Percentiles rank a stretch among this genome's conserved stretches.
phyloP scores from a whole-genome alignment of 1,140 invertebrate genomes.

The Caenorhabditis latens region DNA sequence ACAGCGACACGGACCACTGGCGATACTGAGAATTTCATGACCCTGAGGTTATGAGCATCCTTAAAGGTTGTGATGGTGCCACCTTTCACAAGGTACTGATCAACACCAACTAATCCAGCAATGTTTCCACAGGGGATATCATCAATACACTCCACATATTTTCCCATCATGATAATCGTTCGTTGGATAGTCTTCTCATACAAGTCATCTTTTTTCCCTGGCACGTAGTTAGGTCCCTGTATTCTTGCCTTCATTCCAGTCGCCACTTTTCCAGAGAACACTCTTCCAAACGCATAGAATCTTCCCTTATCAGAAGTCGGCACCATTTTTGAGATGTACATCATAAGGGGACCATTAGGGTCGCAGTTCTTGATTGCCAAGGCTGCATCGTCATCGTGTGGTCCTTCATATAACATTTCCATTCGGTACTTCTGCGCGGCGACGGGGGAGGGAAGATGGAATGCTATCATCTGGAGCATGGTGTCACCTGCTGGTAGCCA shows the following conservation, averaged over 20 bases:
- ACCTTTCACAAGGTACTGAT: conserved; percentile 99
- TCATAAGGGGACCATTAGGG: conserved; percentile 96
- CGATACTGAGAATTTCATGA: conserved; percentile 91
- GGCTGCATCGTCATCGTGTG: conserved; percentile 95
- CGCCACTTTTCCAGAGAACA: conserved; percentile 93
- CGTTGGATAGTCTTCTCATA: conserved; percentile 97
- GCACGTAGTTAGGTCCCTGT: conserved; percentile 96
- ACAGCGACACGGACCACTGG: conserved; percentile 99
- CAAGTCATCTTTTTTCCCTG: conserved; percentile 98
- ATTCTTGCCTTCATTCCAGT: conserved; percentile 96
- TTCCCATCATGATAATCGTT: conserved; percentile 97
- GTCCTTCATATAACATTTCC: conserved; percentile 98
- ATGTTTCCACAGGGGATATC: conserved; percentile 99
- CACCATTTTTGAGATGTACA: conserved; percentile 99
- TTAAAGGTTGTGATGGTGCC: conserved; percentile 99
- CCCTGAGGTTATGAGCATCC: conserved; percentile 97
- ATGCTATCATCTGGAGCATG: conserved; percentile 99
- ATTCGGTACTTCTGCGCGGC: conserved; percentile 98
- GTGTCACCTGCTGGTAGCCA: conserved; percentile 99
- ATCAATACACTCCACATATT: conserved; percentile 98
- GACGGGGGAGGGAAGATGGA: conserved; percentile 97
- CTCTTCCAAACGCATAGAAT: conserved; percentile 99
- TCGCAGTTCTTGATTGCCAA: conserved; percentile 87
- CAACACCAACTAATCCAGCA: conserved; percentile 98
- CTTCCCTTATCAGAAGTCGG: conserved; percentile 98